These are phyloP conservation scores for Chaunax sp. DNA, from an alignment of 2,797 vertebrate genomes.

Conservation along the genomic window DNA sequence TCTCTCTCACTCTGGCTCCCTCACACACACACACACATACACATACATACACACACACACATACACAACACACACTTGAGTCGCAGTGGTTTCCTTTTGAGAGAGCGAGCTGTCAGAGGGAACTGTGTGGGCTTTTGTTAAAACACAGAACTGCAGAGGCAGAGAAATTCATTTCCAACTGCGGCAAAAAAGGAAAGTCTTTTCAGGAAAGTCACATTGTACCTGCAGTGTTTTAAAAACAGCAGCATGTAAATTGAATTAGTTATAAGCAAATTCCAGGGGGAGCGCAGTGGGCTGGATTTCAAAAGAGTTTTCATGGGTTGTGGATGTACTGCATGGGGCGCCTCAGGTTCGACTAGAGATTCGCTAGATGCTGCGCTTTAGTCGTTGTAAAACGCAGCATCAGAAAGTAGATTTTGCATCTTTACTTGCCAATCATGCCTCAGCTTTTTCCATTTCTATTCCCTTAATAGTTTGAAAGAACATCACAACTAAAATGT, in stretches of 20 bases:
- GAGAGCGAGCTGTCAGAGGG: constrained; percentile 73
- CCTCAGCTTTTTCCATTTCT: constrained; percentile 36
- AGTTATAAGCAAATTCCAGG: constrained; percentile 66
- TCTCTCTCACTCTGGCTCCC: constrained; percentile 40
- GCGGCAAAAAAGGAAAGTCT: constrained; percentile 45
- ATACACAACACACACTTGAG: constrained; percentile 57
- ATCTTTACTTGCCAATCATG: constrained; percentile 46
- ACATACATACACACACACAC: neutral
- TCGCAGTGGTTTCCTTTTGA: constrained; percentile 71
- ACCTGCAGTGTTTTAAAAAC: constrained; percentile 77
- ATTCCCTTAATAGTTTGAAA: constrained; percentile 14
- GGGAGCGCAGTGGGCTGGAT: constrained; percentile 57
- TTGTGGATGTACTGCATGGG: constrained; percentile 39
- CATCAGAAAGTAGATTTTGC: constrained; percentile 50
- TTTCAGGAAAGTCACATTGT: constrained; percentile 73
- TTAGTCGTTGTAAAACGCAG: constrained; percentile 41
- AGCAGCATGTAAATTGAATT: constrained; percentile 74
- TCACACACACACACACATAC: constrained; percentile 27
- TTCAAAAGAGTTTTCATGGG: constrained; percentile 41
- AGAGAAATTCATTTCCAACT: constrained; percentile 78
- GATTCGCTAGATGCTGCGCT: constrained; percentile 27
- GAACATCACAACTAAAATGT: constrained; percentile 14
- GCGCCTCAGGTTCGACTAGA: constrained; percentile 21
- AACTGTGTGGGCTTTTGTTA: constrained; percentile 79
- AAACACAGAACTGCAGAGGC: constrained; percentile 74